A percentile compares a stretch with the other conserved stretches of the same genome.
phyloP scores from a whole-genome alignment of 2,888 invertebrate genomes.

The Polyploca ridens region DNA sequence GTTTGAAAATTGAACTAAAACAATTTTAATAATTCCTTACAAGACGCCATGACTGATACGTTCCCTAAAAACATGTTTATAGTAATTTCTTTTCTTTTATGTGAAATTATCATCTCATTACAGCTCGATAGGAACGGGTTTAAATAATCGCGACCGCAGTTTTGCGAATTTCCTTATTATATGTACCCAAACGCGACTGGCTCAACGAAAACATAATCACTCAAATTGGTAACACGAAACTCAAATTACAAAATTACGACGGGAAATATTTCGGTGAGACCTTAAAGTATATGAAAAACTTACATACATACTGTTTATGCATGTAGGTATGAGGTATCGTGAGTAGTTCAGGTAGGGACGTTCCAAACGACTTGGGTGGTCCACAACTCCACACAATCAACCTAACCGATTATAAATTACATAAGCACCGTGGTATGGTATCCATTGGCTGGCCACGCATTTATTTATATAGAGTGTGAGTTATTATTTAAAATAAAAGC shows the following conservation, averaged over 20 bases:
- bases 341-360: slow-evolving; percentile 52
- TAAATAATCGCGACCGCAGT: slow-evolving; percentile 58
- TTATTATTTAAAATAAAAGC: slow-evolving; percentile 72
- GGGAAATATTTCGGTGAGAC: slow-evolving; percentile 51
- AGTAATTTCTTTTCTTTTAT: slow-evolving; percentile 30
- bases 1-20: not conserved
- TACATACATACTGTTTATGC: slow-evolving; percentile 30
- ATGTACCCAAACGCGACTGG: slow-evolving; percentile 58
- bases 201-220: slow-evolving; percentile 62
- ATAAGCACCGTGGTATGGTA: slow-evolving; percentile 52
- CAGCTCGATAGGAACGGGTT: slow-evolving; percentile 52
- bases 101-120: slow-evolving; percentile 73
- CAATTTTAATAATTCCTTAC: not conserved
- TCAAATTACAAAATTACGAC: slow-evolving; percentile 78
- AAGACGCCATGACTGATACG: slow-evolving; percentile 17
- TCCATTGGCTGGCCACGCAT: slow-evolving; percentile 46
- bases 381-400: slow-evolving; percentile 74
- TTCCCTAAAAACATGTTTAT: slow-evolving; percentile 18
- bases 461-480: slow-evolving; percentile 53
- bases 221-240: slow-evolving; percentile 76
- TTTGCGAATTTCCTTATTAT: slow-evolving; percentile 68
- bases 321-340: slow-evolving; percentile 14
- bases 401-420: slow-evolving; percentile 68
- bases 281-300: slow-evolving; percentile 41
- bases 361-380: slow-evolving; percentile 76